Base-by-base conservation (phyloP, 2,113 vertebrate genomes). In the Dendropsophus ebraccatus region DNA sequence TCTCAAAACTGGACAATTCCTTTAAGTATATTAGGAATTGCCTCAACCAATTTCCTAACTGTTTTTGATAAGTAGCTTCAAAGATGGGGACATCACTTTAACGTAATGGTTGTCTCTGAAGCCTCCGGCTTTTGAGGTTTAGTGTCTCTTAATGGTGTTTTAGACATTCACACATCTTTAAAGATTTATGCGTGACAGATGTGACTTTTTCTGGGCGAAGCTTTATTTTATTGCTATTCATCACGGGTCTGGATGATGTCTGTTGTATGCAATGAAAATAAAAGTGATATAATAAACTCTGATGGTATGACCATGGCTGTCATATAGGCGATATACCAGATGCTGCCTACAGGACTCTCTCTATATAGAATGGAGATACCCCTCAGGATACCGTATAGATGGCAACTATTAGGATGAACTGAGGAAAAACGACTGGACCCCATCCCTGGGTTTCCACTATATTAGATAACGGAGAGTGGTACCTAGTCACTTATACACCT, bases 131-230 rank as follows among this genome's bases (percentile, higher is more conserved):
- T 62, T 62, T n/a, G 65, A 35, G 65, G 6, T 69, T 69, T 69
- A 69, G 65, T 10, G 13, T 69, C 28, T 32, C 14, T 67, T 67
- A 32, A 32, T 67, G 5, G 28, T 69, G 30, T 69, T 35, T 37
- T 69, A 69, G 65, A 69, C 32, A 19, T 35, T 37, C 32, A 19
- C 30, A 69, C 65, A 69, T 69, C 30, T 69, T 37, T 35, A 69
- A 69, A 69, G 65, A 69, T 69, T 69, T 69, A 69, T 69, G 65
- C 3, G 19, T 37, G 32, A 69, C 65, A 69, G 65, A 69, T 69
- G 65, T 37, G 30, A 37, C 32, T 35, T 37, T 69, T 69, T 69
- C 65, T 69, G 65, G 65, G 65, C 5, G 32, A 37, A 35, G 32
- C 30, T 69, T 69, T 69, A 37, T 19, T 69, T 37, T 14, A 19